phyloP scores from a whole-genome alignment of 2,888 invertebrate species.

The Sinohyriopsis cumingii region DNA sequence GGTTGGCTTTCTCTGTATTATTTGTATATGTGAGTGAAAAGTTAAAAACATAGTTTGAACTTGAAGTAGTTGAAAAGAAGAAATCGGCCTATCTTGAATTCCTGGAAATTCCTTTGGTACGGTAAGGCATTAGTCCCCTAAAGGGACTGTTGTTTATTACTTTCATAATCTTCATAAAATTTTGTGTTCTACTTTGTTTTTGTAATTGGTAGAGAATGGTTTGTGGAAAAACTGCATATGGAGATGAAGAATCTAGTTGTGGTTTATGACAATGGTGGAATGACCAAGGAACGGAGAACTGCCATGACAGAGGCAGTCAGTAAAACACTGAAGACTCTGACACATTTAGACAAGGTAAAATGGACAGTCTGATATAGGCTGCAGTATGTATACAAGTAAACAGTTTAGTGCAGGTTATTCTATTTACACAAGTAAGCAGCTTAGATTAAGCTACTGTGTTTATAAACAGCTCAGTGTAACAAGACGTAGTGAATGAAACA shows the following conservation, averaged over 20 bases:
- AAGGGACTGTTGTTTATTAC: too few relatives aligned
- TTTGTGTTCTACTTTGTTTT: not conserved
- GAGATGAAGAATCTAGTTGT: conserved; percentile 32
- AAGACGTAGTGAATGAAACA: too few relatives aligned
- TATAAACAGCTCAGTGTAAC: too few relatives aligned
- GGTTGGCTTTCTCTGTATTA: too few relatives aligned
- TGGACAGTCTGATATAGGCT: too few relatives aligned
- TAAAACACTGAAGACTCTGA: conserved; percentile 17
- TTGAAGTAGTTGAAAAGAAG: too few relatives aligned
- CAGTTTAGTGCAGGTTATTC: not conserved
- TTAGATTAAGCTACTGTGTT: not conserved
- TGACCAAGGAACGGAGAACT: not conserved
- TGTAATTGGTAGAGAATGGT: conserved; percentile 25
- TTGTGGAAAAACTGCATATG: conserved; percentile 29
- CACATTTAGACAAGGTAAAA: conserved; percentile 31
- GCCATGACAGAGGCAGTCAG: conserved; percentile 17
- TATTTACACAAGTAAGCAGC: not conserved
- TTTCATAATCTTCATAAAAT: too few relatives aligned
- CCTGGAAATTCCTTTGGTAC: too few relatives aligned
- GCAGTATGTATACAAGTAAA: not conserved
- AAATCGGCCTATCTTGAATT: too few relatives aligned
- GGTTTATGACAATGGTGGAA: conserved; percentile 21
- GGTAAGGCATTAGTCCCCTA: too few relatives aligned
- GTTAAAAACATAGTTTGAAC: too few relatives aligned
- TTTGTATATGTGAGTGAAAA: too few relatives aligned